Evolutionary conservation across 1,140 invertebrate genomes (phyloP).

Genomic region (Pentalonia nigronervosa): DNA sequence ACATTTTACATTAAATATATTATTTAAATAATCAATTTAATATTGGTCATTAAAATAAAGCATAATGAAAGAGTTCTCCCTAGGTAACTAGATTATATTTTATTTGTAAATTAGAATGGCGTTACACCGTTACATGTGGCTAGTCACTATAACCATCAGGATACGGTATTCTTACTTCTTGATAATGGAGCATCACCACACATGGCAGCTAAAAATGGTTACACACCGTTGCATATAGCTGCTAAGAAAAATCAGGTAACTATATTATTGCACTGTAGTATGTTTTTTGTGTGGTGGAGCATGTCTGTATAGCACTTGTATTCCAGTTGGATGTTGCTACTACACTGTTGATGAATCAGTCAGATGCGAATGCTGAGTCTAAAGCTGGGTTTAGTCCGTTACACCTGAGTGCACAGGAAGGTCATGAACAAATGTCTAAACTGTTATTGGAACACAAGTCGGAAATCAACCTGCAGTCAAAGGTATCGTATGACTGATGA

Average conservation of each 20-base stretch:
- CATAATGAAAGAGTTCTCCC: neutral
- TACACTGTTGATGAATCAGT: constrained; percentile 91
- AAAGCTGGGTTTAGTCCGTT: constrained; percentile 91
- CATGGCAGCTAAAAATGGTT: constrained; percentile 96
- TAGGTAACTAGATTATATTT: constrained; percentile 49
- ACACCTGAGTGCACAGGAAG: constrained; percentile 94
- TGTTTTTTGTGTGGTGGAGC: constrained; percentile 29
- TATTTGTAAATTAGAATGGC: constrained; percentile 74
- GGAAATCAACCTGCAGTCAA: constrained; percentile 84
- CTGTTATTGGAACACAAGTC: constrained; percentile 88
- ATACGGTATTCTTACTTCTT: constrained; percentile 87
- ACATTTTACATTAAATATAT: neutral
- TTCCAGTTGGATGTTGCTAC: constrained; percentile 86
- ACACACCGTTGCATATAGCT: constrained; percentile 97
- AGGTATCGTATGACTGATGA: constrained; percentile 67
- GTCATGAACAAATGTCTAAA: constrained; percentile 90
- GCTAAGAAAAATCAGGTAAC: constrained; percentile 95
- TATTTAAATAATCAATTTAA: neutral
- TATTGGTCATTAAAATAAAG: neutral
- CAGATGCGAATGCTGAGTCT: constrained; percentile 85
- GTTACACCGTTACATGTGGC: constrained; percentile 98
- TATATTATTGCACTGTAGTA: constrained; percentile 23
- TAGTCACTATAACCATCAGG: constrained; percentile 95
- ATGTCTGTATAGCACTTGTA: constrained; percentile 43
- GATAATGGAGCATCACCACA: constrained; percentile 95